These are phyloP conservation scores for Apodemia duryi DNA, from an alignment of 2,888 invertebrate species.

Conservation along the genomic window DNA sequence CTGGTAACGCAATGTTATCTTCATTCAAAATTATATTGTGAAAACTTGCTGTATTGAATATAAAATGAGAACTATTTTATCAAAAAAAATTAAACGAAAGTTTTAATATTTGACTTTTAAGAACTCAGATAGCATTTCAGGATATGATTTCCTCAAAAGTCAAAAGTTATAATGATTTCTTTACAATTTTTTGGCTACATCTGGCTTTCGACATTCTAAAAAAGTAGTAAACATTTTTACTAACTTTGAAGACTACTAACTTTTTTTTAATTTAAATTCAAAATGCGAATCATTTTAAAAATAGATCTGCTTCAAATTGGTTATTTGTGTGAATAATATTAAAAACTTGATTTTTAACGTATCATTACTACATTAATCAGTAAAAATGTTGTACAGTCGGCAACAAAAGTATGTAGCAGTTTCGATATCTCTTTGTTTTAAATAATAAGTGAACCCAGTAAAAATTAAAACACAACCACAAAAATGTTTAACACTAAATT, in stretches of 20 bases:
- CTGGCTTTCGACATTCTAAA: too few species aligned
- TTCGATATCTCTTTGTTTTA: neutral
- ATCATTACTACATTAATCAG: slow-evolving; percentile 1
- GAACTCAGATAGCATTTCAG: too few species aligned
- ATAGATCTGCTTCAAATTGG: neutral
- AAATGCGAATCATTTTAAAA: neutral
- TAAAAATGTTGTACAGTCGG: slow-evolving; percentile 11
- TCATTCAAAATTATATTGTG: neutral
- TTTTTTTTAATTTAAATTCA: neutral
- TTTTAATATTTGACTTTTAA: too few species aligned
- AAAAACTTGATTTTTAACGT: slow-evolving; percentile 3
- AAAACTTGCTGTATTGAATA: too few species aligned
- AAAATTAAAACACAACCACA: neutral
- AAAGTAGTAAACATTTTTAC: too few species aligned
- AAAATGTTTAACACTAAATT: too few species aligned
- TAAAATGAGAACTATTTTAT: too few species aligned
- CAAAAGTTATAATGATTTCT: too few species aligned
- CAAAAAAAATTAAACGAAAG: too few species aligned
- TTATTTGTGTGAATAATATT: neutral
- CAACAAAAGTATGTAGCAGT: neutral
- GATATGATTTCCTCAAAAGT: too few species aligned
- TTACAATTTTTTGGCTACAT: too few species aligned
- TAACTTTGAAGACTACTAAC: neutral
- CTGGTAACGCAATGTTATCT: neutral
- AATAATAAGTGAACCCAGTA: neutral